phyloP scores from a whole-genome alignment of 2,113 vertebrate species.

The Dromaius novaehollandiae region DNA sequence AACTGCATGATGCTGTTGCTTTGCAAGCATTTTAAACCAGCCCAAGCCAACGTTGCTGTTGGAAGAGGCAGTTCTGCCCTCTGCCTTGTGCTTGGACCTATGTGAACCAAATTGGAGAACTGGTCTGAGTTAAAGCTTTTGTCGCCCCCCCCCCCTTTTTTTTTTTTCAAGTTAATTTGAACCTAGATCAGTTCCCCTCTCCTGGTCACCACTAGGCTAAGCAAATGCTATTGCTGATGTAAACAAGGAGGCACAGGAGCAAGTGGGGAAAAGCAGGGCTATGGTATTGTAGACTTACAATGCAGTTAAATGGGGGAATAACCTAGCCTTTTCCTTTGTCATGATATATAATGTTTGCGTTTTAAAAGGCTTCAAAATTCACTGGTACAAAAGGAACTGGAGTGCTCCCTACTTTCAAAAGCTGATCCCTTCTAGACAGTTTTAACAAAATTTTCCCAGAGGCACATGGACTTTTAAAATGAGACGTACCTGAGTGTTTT shows the following conservation, averaged over 20 bases:
- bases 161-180: not conserved
- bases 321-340: not conserved
- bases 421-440: not conserved
- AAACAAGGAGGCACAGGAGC: not conserved
- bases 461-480: not conserved
- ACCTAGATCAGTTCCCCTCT: not conserved
- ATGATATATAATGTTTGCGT: not conserved
- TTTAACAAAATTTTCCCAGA: not conserved
- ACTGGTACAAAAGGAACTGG: not conserved
- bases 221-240: not conserved
- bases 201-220: not conserved
- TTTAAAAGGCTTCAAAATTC: not conserved
- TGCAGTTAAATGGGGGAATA: not conserved
- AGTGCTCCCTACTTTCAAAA: not conserved
- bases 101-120: not conserved
- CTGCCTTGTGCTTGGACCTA: not conserved
- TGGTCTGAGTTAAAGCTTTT: not conserved
- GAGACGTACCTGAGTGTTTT: not conserved
- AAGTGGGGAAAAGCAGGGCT: not conserved
- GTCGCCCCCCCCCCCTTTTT: fast-evolving
- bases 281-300: not conserved
- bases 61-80: not conserved
- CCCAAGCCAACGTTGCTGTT: not conserved
- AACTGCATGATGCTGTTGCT: not conserved
- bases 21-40: not conserved